Base-by-base conservation (phyloP, 1,140 invertebrate genomes). In the Drosophila melanica region DNA sequence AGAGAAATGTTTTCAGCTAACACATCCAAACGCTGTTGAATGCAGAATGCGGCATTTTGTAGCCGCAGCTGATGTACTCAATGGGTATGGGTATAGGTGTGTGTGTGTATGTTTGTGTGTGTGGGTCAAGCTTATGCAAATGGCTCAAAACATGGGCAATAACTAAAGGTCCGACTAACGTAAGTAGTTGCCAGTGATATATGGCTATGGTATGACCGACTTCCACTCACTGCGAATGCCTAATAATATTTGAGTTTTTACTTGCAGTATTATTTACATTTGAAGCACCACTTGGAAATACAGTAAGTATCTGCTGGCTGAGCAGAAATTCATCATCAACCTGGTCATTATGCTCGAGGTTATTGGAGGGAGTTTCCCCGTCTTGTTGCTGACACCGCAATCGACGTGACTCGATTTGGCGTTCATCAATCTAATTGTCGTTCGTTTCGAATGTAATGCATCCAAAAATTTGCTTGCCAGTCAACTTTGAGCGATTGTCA, bases 371-470 rank as follows among this genome's bases (percentile, higher is more conserved):
- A 33, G 50, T 3, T 23, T 23, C 3, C 2, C 30, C 8, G 30
- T 33, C 30, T 33, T 4, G 27, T 7, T 50, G 48, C 48, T 50
- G 48, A 33, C 51, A 37, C 23, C 50, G 48, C 59, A 63, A 70
- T 63, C 67, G 48, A 18, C 48, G 39, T 37, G 8, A 10, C 16
- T 16, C 39, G 16, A 35, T 7, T 59, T 35, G 37, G n/a, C 58
- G 59, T 70, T 50, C 72, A 75, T 75, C 66, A 75, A 75, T 75
- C 72, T 75, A 75, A 75, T 75, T 75, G 66, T 63, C 53, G 45
- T 70, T 53, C 37, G 58, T 53, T 70, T 58, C 54, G 35, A 41
- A 42, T 12, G 41, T 45, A 57, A 30, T 33, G n/a, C 30, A 37
- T 23, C 54, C 47, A 41, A 67, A 73, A 73, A 60, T 73, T 53